Base-by-base conservation (phyloP, 2,888 invertebrate species). In the Loripinus fragilis region DNA sequence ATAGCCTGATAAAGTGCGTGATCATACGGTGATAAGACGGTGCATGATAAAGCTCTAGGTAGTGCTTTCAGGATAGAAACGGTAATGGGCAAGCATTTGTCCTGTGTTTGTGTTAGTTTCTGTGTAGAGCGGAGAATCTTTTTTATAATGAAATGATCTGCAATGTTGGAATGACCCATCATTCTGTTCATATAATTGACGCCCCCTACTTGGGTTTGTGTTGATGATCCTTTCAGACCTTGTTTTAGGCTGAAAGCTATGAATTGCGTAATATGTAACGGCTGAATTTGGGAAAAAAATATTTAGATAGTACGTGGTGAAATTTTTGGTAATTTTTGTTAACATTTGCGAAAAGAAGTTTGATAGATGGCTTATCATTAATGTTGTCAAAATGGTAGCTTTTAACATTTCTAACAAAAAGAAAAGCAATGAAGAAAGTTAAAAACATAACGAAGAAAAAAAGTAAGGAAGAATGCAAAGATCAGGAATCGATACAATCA, bases 41-140 rank as follows among this genome's bases (percentile, higher is more conserved):
- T 20, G 23, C 33, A 33, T 17, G 20, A 20, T 3, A 80, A 35
- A 12, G 73, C 28, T 28, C 5, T 2, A 12, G 68, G 33, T 5
- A 80, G 23, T 7, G 5, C 23, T 0, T 52, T 42, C 20, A 79
- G 20, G 1, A 41, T 55, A 5, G 0, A 10, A 3, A 74, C 0
- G 10, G 76, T 76, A 38, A 80, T 60, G 1, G 80, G 80, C 12
- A 20, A n/a, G 12, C 80, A 55, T 72, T 42, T 38, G 42, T 81
- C 81, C 2, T 30, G 8, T 8, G 30, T 55, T 28, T 41, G 23
- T n/a, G n/a, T n/a, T n/a, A n/a, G n/a, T n/a, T n/a, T n/a, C n/a
- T n/a, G n/a, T 7, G 48, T 30, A 71, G 71, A 42, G 35, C 67
- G 23, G 12, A 81, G 42, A 8, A 78, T 33, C 52, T 75, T 75